Percentiles rank a stretch among this genome's conserved stretches.
phyloP scores from a whole-genome alignment of 2,113 vertebrate genomes.

The Haemorhous mexicanus region DNA sequence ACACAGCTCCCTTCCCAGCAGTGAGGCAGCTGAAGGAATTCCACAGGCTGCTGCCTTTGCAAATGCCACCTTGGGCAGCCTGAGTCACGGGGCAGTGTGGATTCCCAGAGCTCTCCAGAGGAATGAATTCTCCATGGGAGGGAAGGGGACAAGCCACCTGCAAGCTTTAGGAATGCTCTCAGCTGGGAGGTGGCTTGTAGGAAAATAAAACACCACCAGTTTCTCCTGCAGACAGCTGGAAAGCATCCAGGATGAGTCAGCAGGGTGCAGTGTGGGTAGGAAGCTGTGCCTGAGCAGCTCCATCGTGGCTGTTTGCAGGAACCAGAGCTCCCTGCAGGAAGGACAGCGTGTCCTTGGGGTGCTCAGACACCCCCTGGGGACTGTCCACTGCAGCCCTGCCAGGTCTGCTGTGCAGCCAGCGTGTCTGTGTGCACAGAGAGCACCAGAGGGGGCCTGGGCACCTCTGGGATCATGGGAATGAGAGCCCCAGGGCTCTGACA shows the following conservation, averaged over 20 bases:
- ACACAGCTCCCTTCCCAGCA: background rate
- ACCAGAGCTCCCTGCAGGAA: background rate
- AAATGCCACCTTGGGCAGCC: background rate
- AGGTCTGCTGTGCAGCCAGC: background rate
- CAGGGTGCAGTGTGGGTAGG: background rate
- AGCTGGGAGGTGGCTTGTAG: background rate
- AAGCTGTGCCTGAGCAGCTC: background rate
- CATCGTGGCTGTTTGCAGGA: background rate
- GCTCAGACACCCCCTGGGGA: background rate
- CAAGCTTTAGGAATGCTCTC: background rate
- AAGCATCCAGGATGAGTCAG: constrained; percentile 33
- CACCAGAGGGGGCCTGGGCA: background rate
- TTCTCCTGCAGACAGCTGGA: constrained; percentile 7
- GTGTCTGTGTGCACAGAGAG: background rate
- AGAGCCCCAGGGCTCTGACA: background rate
- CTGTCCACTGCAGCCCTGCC: background rate
- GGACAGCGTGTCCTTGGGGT: background rate
- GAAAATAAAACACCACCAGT: accelerated
- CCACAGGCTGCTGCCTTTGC: background rate
- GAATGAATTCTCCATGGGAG: background rate
- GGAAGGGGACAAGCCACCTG: background rate
- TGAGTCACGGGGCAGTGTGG: accelerated
- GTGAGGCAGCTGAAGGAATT: background rate
- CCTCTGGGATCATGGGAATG: background rate
- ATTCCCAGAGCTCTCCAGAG: background rate